Conservation (phyloP, 2,888 invertebrate genomes). For the Hypomecis atomaria region DNA sequence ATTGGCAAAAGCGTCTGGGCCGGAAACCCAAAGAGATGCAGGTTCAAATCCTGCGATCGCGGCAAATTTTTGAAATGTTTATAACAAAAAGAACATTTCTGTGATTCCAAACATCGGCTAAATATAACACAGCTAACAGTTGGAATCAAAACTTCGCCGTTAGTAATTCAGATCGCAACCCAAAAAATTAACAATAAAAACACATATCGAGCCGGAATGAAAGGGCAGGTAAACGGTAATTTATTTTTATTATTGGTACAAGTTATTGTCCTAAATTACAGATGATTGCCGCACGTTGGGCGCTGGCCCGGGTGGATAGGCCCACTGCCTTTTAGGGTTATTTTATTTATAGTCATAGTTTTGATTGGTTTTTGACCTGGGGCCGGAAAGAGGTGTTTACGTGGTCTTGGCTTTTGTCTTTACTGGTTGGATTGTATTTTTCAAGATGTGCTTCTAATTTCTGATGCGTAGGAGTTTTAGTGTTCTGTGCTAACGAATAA, state of each 20-base stretch:
- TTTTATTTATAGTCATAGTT: constrained; percentile 40
- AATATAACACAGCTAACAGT: not conserved
- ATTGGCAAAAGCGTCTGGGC: no score
- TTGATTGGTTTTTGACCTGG: constrained; percentile 49
- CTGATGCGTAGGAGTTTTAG: no score
- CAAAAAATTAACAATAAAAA: constrained; percentile 34
- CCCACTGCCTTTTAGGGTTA: constrained; percentile 33
- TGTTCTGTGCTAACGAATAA: no score
- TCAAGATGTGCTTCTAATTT: not conserved
- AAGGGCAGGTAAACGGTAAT: constrained; percentile 67
- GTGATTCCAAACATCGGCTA: no score
- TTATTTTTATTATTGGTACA: constrained; percentile 80
- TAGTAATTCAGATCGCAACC: constrained; percentile 21
- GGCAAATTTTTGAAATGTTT: no score
- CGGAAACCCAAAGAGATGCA: no score
- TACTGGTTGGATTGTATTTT: constrained; percentile 21
- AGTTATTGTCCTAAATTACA: constrained; percentile 79
- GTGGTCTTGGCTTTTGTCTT: constrained; percentile 27
- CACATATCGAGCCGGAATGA: constrained; percentile 41
- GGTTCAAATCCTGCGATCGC: no score
- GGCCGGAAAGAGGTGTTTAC: constrained; percentile 47
- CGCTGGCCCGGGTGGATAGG: constrained; percentile 47
- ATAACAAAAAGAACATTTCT: no score
- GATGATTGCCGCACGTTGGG: constrained; percentile 65
- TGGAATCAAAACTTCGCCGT: constrained; percentile 14